These are phyloP conservation scores for Oreochromis spilurus DNA, from an alignment of 2,113 vertebrate species.

Conservation along the genomic window DNA sequence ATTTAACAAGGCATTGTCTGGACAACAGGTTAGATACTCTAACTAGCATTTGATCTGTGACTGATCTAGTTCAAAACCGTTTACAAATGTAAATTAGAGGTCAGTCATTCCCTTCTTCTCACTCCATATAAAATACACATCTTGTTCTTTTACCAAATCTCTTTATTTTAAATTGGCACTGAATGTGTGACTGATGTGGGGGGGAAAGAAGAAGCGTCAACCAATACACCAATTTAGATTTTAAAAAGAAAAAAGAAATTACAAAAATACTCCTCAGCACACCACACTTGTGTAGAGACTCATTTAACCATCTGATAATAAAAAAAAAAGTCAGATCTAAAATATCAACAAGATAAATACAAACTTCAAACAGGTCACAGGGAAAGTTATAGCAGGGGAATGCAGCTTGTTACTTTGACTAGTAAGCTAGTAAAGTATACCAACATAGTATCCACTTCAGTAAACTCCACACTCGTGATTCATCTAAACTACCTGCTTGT, in stretches of 20 bases:
- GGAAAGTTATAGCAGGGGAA: conserved; percentile 23
- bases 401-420: conserved; percentile 24
- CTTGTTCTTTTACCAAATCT: background rate
- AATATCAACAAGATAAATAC: conserved; percentile 56
- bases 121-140: background rate
- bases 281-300: background rate
- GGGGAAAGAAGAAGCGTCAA: background rate
- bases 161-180: conserved; percentile 48
- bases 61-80: background rate
- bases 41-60: background rate
- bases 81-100: background rate
- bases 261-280: background rate
- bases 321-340: background rate
- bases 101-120: background rate
- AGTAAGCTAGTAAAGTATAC: background rate
- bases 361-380: background rate
- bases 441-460: background rate
- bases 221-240: background rate
- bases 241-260: background rate
- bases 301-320: background rate
- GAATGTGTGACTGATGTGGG: background rate
- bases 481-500: background rate
- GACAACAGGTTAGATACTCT: background rate
- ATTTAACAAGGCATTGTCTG: background rate
- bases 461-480: background rate